Conservation (phyloP, 2,113 vertebrate species). For the Lepidothrix coronata region DNA sequence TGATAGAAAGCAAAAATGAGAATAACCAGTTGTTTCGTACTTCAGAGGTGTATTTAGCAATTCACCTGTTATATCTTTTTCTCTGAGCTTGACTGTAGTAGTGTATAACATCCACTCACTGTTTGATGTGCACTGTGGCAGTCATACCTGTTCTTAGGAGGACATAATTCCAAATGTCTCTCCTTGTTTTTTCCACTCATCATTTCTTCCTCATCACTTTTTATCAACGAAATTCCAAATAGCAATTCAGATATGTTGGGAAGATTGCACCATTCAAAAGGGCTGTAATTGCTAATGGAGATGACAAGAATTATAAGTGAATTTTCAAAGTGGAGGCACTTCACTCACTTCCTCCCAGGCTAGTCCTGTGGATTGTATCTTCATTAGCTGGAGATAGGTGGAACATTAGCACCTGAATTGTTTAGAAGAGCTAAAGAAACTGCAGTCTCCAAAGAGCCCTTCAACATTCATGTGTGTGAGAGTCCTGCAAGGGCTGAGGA, state of each 20-base stretch:
- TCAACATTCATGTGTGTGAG: rapidly evolving
- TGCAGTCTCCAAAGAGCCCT: not conserved
- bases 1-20: not conserved
- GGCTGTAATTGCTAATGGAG: not conserved
- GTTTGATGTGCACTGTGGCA: not conserved
- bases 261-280: not conserved
- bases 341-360: not conserved
- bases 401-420: not conserved
- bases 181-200: not conserved
- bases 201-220: not conserved
- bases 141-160: not conserved
- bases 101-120: no score
- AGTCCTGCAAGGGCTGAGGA: not conserved
- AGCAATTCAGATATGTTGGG: not conserved
- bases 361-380: not conserved
- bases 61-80: not conserved
- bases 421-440: not conserved
- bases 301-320: not conserved
- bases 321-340: not conserved
- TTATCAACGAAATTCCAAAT: not conserved
- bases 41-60: not conserved
- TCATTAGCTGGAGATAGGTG: not conserved
- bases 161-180: not conserved
- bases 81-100: not conserved
- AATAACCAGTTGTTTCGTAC: not conserved